Conservation (phyloP, 2,888 invertebrate species). For the Cartodere bifasciata region DNA sequence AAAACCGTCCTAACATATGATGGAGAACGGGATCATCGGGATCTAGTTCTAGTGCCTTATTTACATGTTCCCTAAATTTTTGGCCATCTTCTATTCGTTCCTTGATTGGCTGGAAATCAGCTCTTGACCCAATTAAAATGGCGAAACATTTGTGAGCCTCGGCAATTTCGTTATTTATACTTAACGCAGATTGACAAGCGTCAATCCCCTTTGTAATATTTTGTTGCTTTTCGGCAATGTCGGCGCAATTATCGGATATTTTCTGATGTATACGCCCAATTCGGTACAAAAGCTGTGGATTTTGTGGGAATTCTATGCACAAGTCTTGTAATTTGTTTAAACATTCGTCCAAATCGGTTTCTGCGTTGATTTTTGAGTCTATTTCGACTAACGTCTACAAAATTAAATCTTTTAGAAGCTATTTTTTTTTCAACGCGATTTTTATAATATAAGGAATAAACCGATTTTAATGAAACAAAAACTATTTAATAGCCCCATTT, state of each 20-base stretch:
- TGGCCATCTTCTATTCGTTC: slow-evolving; percentile 54
- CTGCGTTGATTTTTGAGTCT: slow-evolving; percentile 24
- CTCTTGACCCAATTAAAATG: slow-evolving; percentile 48
- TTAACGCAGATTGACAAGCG: slow-evolving; percentile 42
- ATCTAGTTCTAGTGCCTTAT: slow-evolving; percentile 46
- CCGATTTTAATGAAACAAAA: too few species aligned
- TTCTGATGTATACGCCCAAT: slow-evolving; percentile 30
- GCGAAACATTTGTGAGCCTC: slow-evolving; percentile 65
- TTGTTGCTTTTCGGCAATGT: background rate
- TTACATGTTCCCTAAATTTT: slow-evolving; percentile 54
- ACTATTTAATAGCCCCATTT: too few species aligned
- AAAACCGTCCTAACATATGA: slow-evolving; percentile 58
- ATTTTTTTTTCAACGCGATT: too few species aligned
- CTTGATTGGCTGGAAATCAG: slow-evolving; percentile 45
- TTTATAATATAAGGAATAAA: too few species aligned
- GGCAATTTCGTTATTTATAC: slow-evolving; percentile 36
- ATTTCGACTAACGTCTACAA: slow-evolving; percentile 25
- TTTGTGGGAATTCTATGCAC: slow-evolving; percentile 24
- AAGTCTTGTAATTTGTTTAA: slow-evolving; percentile 24
- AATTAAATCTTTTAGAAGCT: too few species aligned
- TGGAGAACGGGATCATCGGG: slow-evolving; percentile 49
- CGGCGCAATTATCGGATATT: slow-evolving; percentile 17
- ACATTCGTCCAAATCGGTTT: slow-evolving; percentile 19
- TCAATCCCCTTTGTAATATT: slow-evolving; percentile 34
- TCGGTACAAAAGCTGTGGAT: slow-evolving; percentile 28